Evolutionary conservation across 2,113 vertebrate species (phyloP).

Genomic region (Tympanuchus pallidicinctus): DNA sequence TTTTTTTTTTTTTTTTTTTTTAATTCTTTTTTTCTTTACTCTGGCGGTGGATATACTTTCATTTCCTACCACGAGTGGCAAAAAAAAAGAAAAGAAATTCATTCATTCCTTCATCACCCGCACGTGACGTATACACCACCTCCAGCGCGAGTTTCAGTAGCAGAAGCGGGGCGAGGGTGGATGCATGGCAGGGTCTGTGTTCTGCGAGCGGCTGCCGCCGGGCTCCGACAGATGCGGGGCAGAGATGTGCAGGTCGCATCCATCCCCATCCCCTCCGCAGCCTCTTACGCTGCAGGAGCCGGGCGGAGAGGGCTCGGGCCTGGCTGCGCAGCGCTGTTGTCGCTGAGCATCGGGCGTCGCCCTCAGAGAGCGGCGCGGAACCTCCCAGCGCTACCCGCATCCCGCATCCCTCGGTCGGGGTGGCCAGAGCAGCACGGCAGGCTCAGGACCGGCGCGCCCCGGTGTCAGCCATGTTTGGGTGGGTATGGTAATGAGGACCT

Average conservation of each 20-base stretch:
- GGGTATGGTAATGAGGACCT: conserved; percentile 38
- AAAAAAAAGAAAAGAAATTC: too few species aligned
- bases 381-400: neutral
- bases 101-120: neutral
- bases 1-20: too few species aligned
- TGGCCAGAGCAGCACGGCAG: neutral
- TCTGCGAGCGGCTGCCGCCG: neutral
- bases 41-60: neutral
- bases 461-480: conserved; percentile 73
- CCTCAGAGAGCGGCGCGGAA: neutral
- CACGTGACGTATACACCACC: neutral
- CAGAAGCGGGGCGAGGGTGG: neutral
- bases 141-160: neutral
- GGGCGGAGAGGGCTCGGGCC: neutral
- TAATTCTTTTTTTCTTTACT: neutral
- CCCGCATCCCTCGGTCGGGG: neutral
- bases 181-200: neutral
- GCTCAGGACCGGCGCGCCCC: neutral
- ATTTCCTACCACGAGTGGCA: neutral
- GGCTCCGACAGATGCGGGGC: neutral
- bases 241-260: rapidly evolving
- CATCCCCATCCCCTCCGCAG: neutral
- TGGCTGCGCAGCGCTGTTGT: neutral
- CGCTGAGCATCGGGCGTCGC: neutral
- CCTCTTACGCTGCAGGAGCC: neutral